A percentile compares a stretch with the other conserved stretches of the same genome.
Evolutionary conservation across 1,140 invertebrate species (phyloP).

Genomic region (Littorina saxatilis): DNA sequence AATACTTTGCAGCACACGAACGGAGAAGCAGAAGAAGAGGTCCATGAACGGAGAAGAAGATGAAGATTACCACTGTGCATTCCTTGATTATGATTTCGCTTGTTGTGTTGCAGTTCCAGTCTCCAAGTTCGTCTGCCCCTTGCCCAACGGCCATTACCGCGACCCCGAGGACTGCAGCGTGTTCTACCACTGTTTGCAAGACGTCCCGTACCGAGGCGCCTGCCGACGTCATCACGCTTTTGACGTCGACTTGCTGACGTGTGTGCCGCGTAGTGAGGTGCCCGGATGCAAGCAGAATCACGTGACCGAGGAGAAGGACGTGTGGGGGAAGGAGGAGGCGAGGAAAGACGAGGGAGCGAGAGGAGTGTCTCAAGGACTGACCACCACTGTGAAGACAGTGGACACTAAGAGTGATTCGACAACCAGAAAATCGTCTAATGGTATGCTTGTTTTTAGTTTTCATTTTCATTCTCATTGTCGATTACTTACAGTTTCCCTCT

Average conservation of each 20-base stretch:
- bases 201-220: constrained; percentile 32
- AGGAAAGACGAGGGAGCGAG: not conserved
- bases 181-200: constrained; percentile 39
- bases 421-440: no score
- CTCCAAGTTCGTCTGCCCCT: constrained; percentile 19
- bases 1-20: no score
- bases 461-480: no score
- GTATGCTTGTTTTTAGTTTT: no score
- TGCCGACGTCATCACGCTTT: constrained; percentile 26
- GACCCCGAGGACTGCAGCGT: constrained; percentile 27
- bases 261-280: constrained; percentile 14
- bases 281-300: constrained; percentile 10
- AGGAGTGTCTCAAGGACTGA: no score
- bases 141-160: constrained; percentile 40
- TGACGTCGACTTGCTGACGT: constrained; percentile 31
- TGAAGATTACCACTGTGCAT: no score
- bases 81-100: no score
- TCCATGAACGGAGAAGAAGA: no score
- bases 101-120: constrained; percentile 3
- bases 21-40: no score
- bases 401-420: no score
- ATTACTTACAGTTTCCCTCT: no score
- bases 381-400: no score
- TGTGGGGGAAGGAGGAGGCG: not conserved
- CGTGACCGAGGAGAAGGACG: not conserved